Percentiles rank a stretch among this genome's conserved stretches.
phyloP scores from a whole-genome alignment of 2,888 invertebrate genomes.

The Brachyptera putata region DNA sequence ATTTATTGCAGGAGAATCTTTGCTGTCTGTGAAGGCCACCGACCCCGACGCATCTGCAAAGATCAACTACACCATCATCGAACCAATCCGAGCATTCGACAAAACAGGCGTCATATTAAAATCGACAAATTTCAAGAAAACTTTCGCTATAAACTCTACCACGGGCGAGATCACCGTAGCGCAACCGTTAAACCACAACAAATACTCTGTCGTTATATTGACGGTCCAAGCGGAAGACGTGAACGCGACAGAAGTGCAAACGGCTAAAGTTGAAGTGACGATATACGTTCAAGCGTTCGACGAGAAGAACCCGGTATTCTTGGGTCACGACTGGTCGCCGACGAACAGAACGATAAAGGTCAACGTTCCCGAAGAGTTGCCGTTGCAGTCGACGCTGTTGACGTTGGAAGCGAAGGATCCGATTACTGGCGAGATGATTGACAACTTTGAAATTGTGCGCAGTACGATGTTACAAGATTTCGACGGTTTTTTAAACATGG shows the following conservation, averaged over 20 bases:
- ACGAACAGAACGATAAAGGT: constrained; percentile 63
- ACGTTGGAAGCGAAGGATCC: constrained; percentile 69
- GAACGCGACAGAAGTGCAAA: constrained; percentile 61
- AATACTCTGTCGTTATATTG: constrained; percentile 62
- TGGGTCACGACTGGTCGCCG: constrained; percentile 66
- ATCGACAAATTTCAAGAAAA: constrained; percentile 60
- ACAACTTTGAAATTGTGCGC: constrained; percentile 47
- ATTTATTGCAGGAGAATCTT: constrained; percentile 50
- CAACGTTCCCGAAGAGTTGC: constrained; percentile 70
- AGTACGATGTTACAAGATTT: constrained; percentile 54
- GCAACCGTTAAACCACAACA: neutral
- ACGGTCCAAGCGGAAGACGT: constrained; percentile 64
- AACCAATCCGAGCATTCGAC: constrained; percentile 65
- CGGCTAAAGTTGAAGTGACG: constrained; percentile 64
- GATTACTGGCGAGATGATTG: constrained; percentile 57
- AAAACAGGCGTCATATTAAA: constrained; percentile 69
- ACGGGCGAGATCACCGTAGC: constrained; percentile 62
- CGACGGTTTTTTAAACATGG: constrained; percentile 49
- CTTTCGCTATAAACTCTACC: constrained; percentile 65
- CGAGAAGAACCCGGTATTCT: constrained; percentile 71
- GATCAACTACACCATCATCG: constrained; percentile 63
- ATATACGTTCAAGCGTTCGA: constrained; percentile 73
- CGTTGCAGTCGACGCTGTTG: constrained; percentile 66
- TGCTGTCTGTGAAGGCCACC: constrained; percentile 60
- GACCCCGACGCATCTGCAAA: constrained; percentile 68